These are phyloP conservation scores for Alsophila aescularia DNA, from an alignment of 2,888 invertebrate genomes.

Conservation along the genomic window DNA sequence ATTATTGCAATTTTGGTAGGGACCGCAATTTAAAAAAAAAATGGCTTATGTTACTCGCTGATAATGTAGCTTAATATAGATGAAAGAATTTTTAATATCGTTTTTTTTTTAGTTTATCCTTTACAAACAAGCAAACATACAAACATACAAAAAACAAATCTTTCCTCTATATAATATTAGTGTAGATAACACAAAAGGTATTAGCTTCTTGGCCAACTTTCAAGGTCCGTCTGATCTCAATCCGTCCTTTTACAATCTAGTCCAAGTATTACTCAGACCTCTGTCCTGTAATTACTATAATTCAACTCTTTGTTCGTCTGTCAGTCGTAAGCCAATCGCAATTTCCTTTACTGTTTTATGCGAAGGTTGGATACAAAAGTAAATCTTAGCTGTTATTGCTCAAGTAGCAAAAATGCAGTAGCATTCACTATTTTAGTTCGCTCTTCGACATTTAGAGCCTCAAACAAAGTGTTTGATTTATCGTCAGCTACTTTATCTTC, in stretches of 20 bases:
- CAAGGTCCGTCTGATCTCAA: constrained; percentile 53
- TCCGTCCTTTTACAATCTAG: constrained; percentile 55
- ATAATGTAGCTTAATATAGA: too few species aligned
- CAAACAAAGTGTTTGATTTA: constrained; percentile 30
- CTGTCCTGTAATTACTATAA: constrained; percentile 58
- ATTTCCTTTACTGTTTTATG: constrained; percentile 24
- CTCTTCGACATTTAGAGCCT: constrained; percentile 54
- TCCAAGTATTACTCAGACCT: constrained; percentile 45
- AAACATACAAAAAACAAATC: background rate
- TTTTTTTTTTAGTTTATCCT: too few species aligned
- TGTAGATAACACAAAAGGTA: constrained; percentile 15
- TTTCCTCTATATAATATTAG: background rate
- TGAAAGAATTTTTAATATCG: too few species aligned
- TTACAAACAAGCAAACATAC: too few species aligned
- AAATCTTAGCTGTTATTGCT: background rate
- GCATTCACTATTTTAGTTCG: background rate
- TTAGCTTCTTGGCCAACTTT: constrained; percentile 42
- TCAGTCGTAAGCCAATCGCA: constrained; percentile 47
- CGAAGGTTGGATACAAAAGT: constrained; percentile 26
- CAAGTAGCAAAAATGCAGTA: background rate
- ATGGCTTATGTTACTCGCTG: too few species aligned
- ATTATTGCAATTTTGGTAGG: too few species aligned
- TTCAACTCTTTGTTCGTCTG: constrained; percentile 59
- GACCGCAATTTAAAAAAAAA: too few species aligned
- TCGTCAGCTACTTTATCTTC: constrained; percentile 5